Evolutionary conservation across 2,888 invertebrate species (phyloP).

Genomic region (Panzeria rudis): DNA sequence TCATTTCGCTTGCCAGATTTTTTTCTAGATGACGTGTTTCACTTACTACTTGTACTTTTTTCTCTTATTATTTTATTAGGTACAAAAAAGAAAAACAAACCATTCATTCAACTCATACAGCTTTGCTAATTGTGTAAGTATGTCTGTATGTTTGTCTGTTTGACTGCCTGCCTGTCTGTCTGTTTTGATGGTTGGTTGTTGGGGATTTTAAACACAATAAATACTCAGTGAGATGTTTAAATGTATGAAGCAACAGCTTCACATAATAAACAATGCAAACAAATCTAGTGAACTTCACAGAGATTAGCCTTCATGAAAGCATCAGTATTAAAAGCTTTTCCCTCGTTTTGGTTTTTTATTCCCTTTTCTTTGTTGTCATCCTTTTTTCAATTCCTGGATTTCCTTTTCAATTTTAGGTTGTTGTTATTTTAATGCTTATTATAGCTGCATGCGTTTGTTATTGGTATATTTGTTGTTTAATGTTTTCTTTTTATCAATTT

Average conservation of each 20-base stretch:
- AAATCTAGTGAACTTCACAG: constrained; percentile 83
- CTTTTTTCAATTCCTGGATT: constrained; percentile 48
- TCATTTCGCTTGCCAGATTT: constrained; percentile 81
- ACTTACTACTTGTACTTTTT: constrained; percentile 14
- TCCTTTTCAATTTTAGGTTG: constrained; percentile 56
- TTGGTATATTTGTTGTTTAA: constrained; percentile 9
- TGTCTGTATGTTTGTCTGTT: constrained; percentile 52
- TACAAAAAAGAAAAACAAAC: constrained; percentile 7
- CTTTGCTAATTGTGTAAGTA: constrained; percentile 35
- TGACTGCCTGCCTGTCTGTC: constrained; percentile 64
- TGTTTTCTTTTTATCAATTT: constrained; percentile 16
- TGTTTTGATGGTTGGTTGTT: constrained; percentile 67
- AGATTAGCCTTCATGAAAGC: constrained; percentile 84
- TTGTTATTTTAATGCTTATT: constrained; percentile 27
- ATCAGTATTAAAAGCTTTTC: constrained; percentile 84
- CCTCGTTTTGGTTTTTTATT: constrained; percentile 51
- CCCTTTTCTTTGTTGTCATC: constrained; percentile 31
- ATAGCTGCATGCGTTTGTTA: constrained; percentile 20
- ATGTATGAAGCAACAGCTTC: constrained; percentile 72
- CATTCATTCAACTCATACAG: constrained; percentile 17
- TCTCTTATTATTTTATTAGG: constrained; percentile 34
- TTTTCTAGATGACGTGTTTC: constrained; percentile 45
- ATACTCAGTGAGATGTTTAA: constrained; percentile 7
- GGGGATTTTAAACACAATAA: constrained; percentile 65
- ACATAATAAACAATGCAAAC: constrained; percentile 74